Percentiles rank a stretch among this genome's conserved stretches.
Conservation (phyloP, 1,140 invertebrate genomes). For the Drosophila ambigua region DNA sequence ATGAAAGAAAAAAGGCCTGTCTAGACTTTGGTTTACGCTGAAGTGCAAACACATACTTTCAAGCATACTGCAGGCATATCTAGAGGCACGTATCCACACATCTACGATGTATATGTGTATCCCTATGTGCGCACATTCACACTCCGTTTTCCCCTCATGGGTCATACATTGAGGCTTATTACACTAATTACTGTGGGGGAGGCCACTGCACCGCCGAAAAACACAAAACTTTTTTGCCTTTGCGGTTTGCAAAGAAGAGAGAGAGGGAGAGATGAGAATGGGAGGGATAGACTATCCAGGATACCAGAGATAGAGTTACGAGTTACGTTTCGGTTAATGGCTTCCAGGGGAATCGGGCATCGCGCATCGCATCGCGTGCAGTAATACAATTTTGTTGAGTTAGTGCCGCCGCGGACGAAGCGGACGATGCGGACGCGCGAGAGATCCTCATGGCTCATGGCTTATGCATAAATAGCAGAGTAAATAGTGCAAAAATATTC, state of each 20-base stretch:
- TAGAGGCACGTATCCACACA: no score
- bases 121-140: not conserved
- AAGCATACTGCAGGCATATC: constrained; percentile 4
- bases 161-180: constrained; percentile 69
- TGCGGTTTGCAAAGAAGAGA: constrained; percentile 40
- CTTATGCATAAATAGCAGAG: constrained; percentile 34
- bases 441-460: constrained; percentile 10
- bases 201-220: not conserved
- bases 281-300: not conserved
- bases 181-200: constrained; percentile 71
- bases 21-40: constrained; percentile 13
- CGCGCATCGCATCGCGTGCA: constrained; percentile 49
- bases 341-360: constrained; percentile 63
- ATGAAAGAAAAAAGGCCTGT: constrained; percentile 8
- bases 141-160: not conserved
- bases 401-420: not conserved
- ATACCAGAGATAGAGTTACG: constrained; percentile 17
- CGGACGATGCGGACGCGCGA: constrained; percentile 12
- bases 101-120: no score
- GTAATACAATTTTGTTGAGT: constrained; percentile 71
- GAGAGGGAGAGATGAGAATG: constrained; percentile 41
- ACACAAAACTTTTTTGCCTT: constrained; percentile 33
- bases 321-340: constrained; percentile 64
- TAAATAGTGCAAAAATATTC: constrained; percentile 54
- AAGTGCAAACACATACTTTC: not conserved